Conservation (phyloP, 2,113 vertebrate species). For the Scatophagus argus region DNA sequence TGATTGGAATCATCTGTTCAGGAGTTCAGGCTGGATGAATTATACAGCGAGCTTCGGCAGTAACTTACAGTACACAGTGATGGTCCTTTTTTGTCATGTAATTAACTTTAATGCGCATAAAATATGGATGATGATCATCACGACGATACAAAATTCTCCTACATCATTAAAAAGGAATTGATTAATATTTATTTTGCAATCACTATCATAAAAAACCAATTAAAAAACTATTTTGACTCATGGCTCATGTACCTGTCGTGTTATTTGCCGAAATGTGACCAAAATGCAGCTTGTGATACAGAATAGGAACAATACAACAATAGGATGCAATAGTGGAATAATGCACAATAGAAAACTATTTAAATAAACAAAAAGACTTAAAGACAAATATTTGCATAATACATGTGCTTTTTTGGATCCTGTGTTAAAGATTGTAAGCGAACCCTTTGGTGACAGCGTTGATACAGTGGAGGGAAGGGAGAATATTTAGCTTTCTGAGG, state of each 20-base stretch:
- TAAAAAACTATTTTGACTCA: neutral
- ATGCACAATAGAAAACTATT: too few relatives aligned
- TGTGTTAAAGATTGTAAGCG: neutral
- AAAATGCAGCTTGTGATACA: neutral
- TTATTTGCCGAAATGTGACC: neutral
- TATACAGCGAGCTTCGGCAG: neutral
- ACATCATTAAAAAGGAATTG: neutral
- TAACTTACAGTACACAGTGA: too few relatives aligned
- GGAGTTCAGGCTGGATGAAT: conserved; percentile 2
- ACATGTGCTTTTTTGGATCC: neutral
- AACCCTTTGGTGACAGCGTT: neutral
- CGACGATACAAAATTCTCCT: neutral
- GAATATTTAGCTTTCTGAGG: too few relatives aligned
- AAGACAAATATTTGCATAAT: neutral
- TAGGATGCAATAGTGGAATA: neutral
- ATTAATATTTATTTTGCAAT: neutral
- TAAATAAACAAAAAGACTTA: neutral
- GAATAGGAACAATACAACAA: too few relatives aligned
- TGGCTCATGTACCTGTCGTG: neutral
- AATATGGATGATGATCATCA: neutral
- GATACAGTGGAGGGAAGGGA: neutral
- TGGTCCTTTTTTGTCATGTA: neutral
- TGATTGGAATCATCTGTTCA: neutral
- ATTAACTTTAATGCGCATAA: conserved; percentile 6
- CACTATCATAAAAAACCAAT: too few relatives aligned